Evolutionary conservation across 2,797 vertebrate species (phyloP).

Genomic region (Percopsis omiscomaycus): DNA sequence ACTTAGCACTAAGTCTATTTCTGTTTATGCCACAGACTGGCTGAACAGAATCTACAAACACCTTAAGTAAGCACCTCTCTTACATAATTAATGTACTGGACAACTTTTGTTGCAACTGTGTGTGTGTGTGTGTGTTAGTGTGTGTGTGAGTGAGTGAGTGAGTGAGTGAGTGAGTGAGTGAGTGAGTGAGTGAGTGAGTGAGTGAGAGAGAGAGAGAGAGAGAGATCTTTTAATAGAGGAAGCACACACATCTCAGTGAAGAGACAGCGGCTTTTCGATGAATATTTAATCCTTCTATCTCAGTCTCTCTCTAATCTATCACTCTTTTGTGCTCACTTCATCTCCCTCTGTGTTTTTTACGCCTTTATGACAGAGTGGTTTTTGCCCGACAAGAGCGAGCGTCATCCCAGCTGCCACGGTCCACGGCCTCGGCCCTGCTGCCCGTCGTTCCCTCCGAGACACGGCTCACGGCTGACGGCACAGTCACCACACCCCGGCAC

Average conservation of each 20-base stretch:
- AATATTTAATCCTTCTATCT: conserved; percentile 50
- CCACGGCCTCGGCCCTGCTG: neutral
- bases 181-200: neutral
- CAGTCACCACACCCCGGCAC: conserved; percentile 15
- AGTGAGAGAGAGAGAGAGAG: conserved; percentile 5
- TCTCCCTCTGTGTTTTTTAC: conserved; percentile 18
- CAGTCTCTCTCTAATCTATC: conserved; percentile 4
- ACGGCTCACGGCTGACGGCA: conserved; percentile 42
- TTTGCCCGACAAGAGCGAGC: conserved; percentile 30
- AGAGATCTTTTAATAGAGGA: conserved; percentile 4
- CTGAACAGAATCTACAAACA: conserved; percentile 1
- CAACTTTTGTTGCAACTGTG: conserved; percentile 31
- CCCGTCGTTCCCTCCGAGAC: conserved; percentile 30
- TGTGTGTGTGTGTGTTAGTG: neutral
- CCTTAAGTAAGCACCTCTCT: conserved; percentile 23
- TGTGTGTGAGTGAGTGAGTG: neutral
- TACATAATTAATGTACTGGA: conserved; percentile 66
- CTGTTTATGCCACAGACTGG: conserved; percentile 23
- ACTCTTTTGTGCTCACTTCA: conserved; percentile 8
- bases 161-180: neutral
- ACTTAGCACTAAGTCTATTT: neutral
- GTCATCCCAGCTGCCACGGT: conserved; percentile 18
- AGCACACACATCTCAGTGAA: conserved; percentile 15
- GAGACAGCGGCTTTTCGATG: conserved; percentile 20
- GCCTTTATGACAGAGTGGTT: conserved; percentile 30